Evolutionary conservation across 2,797 vertebrate genomes (phyloP).

Genomic region (Pseudopleuronectes americanus): DNA sequence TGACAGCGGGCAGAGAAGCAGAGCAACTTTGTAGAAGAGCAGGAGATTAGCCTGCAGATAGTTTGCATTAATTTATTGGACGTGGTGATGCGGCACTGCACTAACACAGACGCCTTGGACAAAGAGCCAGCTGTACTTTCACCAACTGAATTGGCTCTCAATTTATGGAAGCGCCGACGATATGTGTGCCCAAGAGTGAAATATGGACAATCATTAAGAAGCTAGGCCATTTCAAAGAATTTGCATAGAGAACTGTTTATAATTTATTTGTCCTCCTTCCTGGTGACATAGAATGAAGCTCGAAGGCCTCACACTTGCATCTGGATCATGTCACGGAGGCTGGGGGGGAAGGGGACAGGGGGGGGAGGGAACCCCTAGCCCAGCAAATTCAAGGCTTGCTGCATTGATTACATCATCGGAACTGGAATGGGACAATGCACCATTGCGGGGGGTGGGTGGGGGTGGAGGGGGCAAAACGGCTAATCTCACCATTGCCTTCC

Average conservation of each 20-base stretch:
- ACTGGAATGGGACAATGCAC: conserved; percentile 86
- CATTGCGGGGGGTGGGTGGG: conserved; percentile 59
- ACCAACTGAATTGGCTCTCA: conserved; percentile 37
- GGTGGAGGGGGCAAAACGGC: conserved; percentile 33
- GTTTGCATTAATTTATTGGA: conserved; percentile 58
- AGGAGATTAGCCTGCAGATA: conserved; percentile 48
- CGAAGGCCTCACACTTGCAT: conserved; percentile 45
- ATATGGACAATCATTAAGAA: conserved; percentile 23
- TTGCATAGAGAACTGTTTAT: conserved; percentile 24
- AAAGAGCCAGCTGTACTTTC: conserved; percentile 51
- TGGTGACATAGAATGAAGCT: conserved; percentile 39
- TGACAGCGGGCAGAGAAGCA: conserved; percentile 16
- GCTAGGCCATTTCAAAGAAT: conserved; percentile 26
- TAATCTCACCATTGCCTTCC: conserved; percentile 72
- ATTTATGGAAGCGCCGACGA: conserved; percentile 37
- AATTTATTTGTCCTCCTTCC: conserved; percentile 46
- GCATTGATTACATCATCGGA: conserved; percentile 89
- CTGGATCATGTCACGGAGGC: conserved; percentile 50
- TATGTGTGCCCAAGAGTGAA: conserved; percentile 45
- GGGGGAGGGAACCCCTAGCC: conserved; percentile 71
- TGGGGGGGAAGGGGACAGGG: conserved; percentile 1
- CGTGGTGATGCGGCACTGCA: conserved; percentile 64
- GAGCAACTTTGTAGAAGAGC: conserved; percentile 44
- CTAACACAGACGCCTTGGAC: conserved; percentile 43
- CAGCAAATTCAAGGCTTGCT: conserved; percentile 87